Evolutionary conservation across 2,113 vertebrate species (phyloP).

Genomic region (Merops nubicus): DNA sequence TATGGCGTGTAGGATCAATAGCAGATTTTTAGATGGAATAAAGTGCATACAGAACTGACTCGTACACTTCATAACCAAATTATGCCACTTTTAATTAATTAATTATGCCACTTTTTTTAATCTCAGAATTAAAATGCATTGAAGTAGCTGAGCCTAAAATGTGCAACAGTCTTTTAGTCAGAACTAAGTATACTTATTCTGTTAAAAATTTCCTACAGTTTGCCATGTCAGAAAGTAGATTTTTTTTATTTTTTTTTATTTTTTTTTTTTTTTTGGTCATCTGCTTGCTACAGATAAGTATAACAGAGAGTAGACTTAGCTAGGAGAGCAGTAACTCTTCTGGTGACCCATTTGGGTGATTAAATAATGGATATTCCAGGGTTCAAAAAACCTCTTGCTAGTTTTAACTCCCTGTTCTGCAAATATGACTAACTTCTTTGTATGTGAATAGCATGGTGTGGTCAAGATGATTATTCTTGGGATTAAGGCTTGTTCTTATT

Average conservation of each 20-base stretch:
- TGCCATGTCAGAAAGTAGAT: neutral
- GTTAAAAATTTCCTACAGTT: neutral
- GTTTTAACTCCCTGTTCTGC: neutral
- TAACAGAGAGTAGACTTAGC: neutral
- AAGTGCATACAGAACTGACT: neutral
- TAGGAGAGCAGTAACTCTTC: neutral
- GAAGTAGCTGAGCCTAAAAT: neutral
- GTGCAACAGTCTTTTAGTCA: neutral
- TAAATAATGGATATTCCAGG: neutral
- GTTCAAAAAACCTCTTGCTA: neutral
- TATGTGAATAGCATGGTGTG: neutral
- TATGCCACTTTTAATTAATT: neutral
- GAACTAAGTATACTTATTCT: neutral
- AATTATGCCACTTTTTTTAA: neutral
- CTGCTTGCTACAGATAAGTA: neutral
- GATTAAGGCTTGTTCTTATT: neutral
- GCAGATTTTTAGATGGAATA: neutral
- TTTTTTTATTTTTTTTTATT: no score
- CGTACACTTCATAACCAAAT: neutral
- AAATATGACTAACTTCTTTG: neutral
- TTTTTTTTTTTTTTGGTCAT: no score
- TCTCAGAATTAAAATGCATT: neutral
- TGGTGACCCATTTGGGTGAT: neutral
- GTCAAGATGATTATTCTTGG: neutral
- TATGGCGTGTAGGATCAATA: neutral